Evolutionary conservation across 1,140 invertebrate genomes (phyloP), one percentile per base, ranked within the genome.

Genomic region (Nixonia krombeini): DNA sequence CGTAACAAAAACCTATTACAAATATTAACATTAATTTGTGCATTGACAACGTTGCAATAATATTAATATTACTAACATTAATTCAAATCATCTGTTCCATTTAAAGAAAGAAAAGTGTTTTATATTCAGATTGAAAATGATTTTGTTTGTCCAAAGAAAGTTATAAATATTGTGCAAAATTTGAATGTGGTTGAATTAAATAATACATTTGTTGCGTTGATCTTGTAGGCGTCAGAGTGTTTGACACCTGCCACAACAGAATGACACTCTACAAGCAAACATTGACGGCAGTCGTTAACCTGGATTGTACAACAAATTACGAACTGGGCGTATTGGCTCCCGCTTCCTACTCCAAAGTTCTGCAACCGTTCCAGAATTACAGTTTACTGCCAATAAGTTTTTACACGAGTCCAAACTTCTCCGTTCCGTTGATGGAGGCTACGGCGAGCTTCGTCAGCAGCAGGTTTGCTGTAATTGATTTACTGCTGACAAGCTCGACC

Each of bases 211-310:
- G n/a, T n/a, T n/a, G n/a, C n/a, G n/a, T n/a, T n/a, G n/a, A n/a
- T n/a, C n/a, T 64, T 59, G 7, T 41, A 84, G 82, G 82, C 6
- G 3, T 84, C 4, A 77, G 73, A 37, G 44, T 84, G 5, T 74
- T 77, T 42, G 81, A 85, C 58, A 84, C 81, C 3, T 85, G 83
- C 46, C 72, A 77, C 42, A 77, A 84, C 23, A 66, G 72, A 21
- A 58, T 75, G 38, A 65, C 59, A 4, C 76, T 79, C 38, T 81
- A 79, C 53, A 83, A 79, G 49, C 75, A 78, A 55, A 66, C 76
- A 1, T 26, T 84, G 44, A 62, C 71, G 46, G 37, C 68, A 10
- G 63, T 70, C 1, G 64, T 78, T 0, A 73, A 77, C 13, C 49
- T 63, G n/a, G 78, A 79, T n/a, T 85, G 82, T 50, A 37, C 66